Evolutionary conservation across 1,140 invertebrate species (phyloP), one percentile per base, ranked within the genome.

Genomic region (Batillaria attramentaria): DNA sequence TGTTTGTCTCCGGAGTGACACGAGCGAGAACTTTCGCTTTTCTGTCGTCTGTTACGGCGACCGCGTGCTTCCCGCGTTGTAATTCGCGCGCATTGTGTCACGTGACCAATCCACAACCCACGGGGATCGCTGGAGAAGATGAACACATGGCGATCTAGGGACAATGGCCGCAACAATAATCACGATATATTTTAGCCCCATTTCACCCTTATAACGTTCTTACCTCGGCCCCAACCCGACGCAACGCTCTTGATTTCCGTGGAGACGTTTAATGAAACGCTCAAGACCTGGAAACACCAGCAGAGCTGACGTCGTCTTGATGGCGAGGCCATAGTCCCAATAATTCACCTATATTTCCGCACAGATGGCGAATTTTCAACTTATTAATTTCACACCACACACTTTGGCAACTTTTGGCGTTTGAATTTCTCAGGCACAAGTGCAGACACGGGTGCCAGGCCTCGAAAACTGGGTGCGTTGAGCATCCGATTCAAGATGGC

Each of bases 401-500:
- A n/a, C 20, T 42, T 57, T 8, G 1, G 31, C 57, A 75, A 37
- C 39, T 39, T 37, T 42, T 75, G 54, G 35, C 37, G 18, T 2
- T 33, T 75, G 13, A 37, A 41, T 31, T 60, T n/a, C 24, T 75
- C 35, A 39, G 50, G 54, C n/a, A 33, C 13, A 46, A 39, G 41
- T 42, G 54, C 73, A 42, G 62, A 62, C 42, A 16, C n/a, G 62
- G 54, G 24, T 16, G 54, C 42, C 42, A 65, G 24, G 20, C 54
- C 57, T 39, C 42, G n/a, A 37, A 62, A 42, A 75, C 73, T 75
- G 57, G 57, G 35, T 75, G 54, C 54, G 57, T 57, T 39, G 37
- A 37, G 54, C 73, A 39, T 65, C 28, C 33, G 28, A 75, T 75
- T 75, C 73, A 75, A 75, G 37, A 75, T 75, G 73, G 73, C 73